phyloP scores from a whole-genome alignment of 2,113 vertebrate genomes.

The Petromus typicus region DNA sequence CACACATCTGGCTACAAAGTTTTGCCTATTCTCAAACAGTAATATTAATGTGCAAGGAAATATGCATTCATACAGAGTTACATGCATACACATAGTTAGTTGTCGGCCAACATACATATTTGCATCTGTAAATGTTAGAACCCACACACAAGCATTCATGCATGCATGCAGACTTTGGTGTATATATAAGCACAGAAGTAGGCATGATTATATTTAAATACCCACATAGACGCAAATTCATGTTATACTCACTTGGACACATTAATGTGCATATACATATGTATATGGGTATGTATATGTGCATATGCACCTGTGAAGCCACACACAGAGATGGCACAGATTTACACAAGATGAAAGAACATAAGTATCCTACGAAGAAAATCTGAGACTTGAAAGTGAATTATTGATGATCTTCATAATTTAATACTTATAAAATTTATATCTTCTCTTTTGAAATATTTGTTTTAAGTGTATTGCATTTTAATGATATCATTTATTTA shows the following conservation, averaged over 20 bases:
- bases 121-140: background rate
- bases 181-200: background rate
- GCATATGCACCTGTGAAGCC: background rate
- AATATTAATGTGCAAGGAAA: background rate
- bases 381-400: background rate
- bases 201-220: too few species aligned
- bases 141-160: too few species aligned
- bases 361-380: background rate
- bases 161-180: background rate
- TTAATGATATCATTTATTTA: background rate
- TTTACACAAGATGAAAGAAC: background rate
- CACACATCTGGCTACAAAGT: background rate
- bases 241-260: background rate
- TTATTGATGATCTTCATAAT: background rate
- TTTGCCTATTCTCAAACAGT: background rate
- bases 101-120: background rate
- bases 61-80: too few species aligned
- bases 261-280: background rate
- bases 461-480: background rate
- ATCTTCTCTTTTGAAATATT: background rate
- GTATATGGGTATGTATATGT: background rate
- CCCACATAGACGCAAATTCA: background rate
- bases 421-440: background rate
- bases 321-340: background rate
- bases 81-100: background rate